phyloP scores from a whole-genome alignment of 30 jellyfish, hydroid and myxozoan genomes.

The Nemopilema nomurai region DNA sequence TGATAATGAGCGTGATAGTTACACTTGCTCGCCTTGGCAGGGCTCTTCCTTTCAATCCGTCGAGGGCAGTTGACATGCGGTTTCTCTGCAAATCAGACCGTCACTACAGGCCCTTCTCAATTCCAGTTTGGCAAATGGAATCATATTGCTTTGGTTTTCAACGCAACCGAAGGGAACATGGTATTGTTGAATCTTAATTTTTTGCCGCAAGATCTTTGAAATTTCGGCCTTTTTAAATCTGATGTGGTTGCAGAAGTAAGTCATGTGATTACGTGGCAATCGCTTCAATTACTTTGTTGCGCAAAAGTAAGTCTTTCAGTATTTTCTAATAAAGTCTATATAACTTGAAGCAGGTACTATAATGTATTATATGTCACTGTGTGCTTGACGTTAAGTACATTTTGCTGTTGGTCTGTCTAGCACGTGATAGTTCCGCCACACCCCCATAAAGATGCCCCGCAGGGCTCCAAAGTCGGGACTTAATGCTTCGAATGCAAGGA shows the following conservation, averaged over 20 bases:
- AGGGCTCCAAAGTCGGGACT: too few species aligned
- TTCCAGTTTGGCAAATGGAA: conserved; percentile 55
- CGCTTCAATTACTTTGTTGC: too few species aligned
- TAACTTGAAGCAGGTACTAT: too few species aligned
- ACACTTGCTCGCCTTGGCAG: conserved; percentile 2
- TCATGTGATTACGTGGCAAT: neutral
- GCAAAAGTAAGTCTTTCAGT: too few species aligned
- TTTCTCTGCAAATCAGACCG: conserved; percentile 22
- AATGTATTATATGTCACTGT: too few species aligned
- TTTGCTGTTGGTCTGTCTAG: too few species aligned
- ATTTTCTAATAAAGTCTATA: too few species aligned
- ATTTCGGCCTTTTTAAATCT: neutral
- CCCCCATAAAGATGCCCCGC: too few species aligned
- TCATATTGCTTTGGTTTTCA: conserved; percentile 34
- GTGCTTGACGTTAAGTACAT: too few species aligned
- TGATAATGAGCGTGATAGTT: neutral
- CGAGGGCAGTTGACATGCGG: conserved; percentile 45
- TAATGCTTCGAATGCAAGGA: too few species aligned
- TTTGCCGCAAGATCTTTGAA: neutral
- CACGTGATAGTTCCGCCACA: too few species aligned
- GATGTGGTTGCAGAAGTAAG: neutral
- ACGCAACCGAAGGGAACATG: conserved; percentile 1
- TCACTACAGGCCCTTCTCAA: conserved; percentile 16
- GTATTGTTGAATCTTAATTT: neutral
- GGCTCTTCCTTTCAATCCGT: conserved; percentile 20